A percentile compares a stretch with the other conserved stretches of the same genome.
Conservation (phyloP, 2,797 vertebrate species). For the Brachyrhaphis roseni region DNA sequence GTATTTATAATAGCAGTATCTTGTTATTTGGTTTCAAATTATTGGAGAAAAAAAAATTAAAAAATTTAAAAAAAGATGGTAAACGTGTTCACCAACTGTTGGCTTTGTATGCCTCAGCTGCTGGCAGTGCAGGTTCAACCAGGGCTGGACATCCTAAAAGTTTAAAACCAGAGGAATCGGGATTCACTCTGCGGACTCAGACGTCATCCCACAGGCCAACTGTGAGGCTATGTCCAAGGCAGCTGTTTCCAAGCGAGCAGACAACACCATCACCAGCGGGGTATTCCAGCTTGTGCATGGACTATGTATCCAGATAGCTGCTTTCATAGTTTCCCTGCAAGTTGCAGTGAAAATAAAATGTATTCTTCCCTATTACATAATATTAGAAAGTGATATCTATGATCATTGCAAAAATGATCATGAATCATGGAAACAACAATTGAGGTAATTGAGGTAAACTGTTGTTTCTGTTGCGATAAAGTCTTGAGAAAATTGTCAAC, state of each 20-base stretch:
- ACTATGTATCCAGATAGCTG: slow-evolving; percentile 14
- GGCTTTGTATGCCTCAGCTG: slow-evolving; percentile 73
- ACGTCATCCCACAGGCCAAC: slow-evolving; percentile 83
- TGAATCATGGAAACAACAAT: neutral
- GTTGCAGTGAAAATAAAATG: slow-evolving; percentile 3
- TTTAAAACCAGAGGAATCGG: slow-evolving; percentile 68
- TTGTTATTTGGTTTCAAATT: neutral
- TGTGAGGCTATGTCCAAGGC: slow-evolving; percentile 90
- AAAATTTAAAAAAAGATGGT: neutral
- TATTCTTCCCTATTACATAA: neutral
- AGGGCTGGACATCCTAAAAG: slow-evolving; percentile 77
- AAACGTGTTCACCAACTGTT: slow-evolving; percentile 19
- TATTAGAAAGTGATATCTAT: neutral
- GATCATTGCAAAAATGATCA: slow-evolving; percentile 6
- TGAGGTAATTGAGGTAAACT: slow-evolving; percentile 41
- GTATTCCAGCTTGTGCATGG: slow-evolving; percentile 75
- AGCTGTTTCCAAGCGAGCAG: slow-evolving; percentile 82
- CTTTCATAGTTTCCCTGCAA: neutral
- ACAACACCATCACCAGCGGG: slow-evolving; percentile 74
- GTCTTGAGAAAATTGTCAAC: slow-evolving; percentile 51
- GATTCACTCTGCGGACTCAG: slow-evolving; percentile 75
- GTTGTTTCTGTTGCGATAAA: slow-evolving; percentile 45
- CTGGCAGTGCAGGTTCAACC: slow-evolving; percentile 73
- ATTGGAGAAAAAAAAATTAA: neutral
- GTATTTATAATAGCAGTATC: neutral